Conservation (phyloP, 2,797 vertebrate genomes). For the Sandelia bainsii region DNA sequence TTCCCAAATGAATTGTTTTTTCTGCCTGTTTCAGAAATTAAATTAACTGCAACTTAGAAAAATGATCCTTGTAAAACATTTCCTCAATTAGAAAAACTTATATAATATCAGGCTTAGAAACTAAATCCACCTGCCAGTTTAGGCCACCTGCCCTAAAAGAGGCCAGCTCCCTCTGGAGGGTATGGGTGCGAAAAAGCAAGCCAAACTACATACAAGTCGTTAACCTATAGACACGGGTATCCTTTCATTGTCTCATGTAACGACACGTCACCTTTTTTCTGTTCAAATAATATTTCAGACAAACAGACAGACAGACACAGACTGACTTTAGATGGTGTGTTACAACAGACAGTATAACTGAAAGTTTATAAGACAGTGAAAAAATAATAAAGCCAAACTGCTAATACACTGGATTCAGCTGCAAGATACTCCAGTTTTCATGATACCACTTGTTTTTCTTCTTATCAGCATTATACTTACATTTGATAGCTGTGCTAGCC, state of each 20-base stretch:
- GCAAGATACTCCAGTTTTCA: not conserved
- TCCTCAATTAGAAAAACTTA: no score
- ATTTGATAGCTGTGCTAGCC: not conserved
- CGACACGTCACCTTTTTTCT: not conserved
- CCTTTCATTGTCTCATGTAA: not conserved
- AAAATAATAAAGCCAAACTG: not conserved
- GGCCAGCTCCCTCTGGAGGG: no score
- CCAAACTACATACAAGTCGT: not conserved
- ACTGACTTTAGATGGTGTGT: not conserved
- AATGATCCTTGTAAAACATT: no score
- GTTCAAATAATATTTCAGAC: not conserved
- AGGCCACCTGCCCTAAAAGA: no score
- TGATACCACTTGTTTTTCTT: constrained; percentile 5
- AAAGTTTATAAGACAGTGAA: not conserved
- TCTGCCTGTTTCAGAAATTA: no score
- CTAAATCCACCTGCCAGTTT: no score
- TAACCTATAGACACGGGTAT: not conserved
- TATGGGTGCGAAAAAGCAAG: no score
- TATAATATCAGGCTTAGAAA: no score
- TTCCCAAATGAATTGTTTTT: no score
- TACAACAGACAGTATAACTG: constrained; percentile 17
- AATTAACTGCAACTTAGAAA: no score
- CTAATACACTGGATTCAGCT: not conserved
- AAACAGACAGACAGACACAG: constrained; percentile 4
- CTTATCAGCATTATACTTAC: constrained; percentile 8